Conservation (phyloP, 2,888 invertebrate genomes). For the Tethea ocularis region DNA sequence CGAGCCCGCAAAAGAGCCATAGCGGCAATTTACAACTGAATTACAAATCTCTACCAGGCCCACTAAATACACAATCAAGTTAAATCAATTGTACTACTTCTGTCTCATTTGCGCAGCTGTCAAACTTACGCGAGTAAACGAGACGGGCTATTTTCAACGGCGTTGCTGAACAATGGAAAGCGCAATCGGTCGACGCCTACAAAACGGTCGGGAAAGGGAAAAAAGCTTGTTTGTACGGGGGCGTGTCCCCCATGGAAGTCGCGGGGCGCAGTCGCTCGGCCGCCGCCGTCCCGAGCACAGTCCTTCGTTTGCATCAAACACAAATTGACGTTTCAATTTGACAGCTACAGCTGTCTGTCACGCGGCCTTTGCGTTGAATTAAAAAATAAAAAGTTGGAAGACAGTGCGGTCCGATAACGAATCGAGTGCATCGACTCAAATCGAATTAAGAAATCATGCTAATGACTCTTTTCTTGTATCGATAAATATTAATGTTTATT, state of each 20-base stretch:
- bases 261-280: slow-evolving; percentile 67
- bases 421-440: slow-evolving; percentile 13
- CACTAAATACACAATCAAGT: slow-evolving; percentile 79
- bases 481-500: slow-evolving; percentile 52
- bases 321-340: slow-evolving; percentile 63
- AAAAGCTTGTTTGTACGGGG: slow-evolving; percentile 74
- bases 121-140: slow-evolving; percentile 27
- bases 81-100: slow-evolving; percentile 70
- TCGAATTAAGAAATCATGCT: slow-evolving; percentile 62
- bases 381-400: slow-evolving; percentile 28
- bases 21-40: slow-evolving; percentile 79
- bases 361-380: slow-evolving; percentile 24
- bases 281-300: slow-evolving; percentile 69
- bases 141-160: slow-evolving; percentile 41
- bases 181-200: slow-evolving; percentile 65
- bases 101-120: slow-evolving; percentile 38
- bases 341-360: slow-evolving; percentile 57
- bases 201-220: slow-evolving; percentile 63
- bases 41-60: slow-evolving; percentile 78
- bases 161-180: slow-evolving; percentile 55
- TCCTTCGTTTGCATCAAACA: slow-evolving; percentile 37
- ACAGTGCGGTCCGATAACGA: slow-evolving; percentile 14
- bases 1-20: slow-evolving; percentile 74
- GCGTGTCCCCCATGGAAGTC: slow-evolving; percentile 59
- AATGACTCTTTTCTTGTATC: slow-evolving; percentile 44